Conservation (phyloP, 2,888 invertebrate genomes). For the Pollenia griseotomentosa region DNA sequence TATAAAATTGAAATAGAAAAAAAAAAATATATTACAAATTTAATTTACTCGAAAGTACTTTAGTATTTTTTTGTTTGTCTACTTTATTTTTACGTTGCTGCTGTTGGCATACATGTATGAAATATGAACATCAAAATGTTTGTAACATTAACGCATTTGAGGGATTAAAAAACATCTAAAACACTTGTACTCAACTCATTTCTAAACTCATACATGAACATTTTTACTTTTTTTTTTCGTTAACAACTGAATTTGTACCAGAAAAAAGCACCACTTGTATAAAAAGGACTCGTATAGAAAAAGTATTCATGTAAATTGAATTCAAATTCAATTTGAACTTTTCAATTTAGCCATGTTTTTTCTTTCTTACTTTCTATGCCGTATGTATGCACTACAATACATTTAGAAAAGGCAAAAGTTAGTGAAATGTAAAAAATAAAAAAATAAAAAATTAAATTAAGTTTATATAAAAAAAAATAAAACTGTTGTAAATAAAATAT, state of each 20-base stretch:
- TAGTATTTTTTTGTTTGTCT: slow-evolving; percentile 12
- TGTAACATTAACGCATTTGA: slow-evolving; percentile 65
- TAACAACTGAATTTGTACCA: slow-evolving; percentile 19
- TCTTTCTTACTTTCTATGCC: slow-evolving; percentile 26
- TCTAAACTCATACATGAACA: slow-evolving; percentile 59
- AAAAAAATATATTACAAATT: slow-evolving; percentile 69
- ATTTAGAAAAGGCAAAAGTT: slow-evolving; percentile 58
- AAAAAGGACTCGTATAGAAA: slow-evolving; percentile 35
- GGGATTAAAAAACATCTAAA: slow-evolving; percentile 61
- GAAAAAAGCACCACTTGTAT: slow-evolving; percentile 18
- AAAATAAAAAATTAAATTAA: slow-evolving; percentile 60
- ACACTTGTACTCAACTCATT: slow-evolving; percentile 54
- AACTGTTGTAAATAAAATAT: slow-evolving; percentile 44
- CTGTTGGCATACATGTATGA: slow-evolving; percentile 18
- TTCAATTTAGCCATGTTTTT: slow-evolving; percentile 80
- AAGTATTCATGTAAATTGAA: slow-evolving; percentile 80
- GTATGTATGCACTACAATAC: slow-evolving; percentile 29
- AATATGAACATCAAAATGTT: slow-evolving; percentile 54
- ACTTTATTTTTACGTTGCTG: neutral
- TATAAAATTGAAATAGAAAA: neutral
- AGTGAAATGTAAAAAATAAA: slow-evolving; percentile 51
- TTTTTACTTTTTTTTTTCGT: slow-evolving; percentile 53
- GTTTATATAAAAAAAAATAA: slow-evolving; percentile 43
- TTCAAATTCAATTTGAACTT: slow-evolving; percentile 84
- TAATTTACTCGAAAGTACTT: slow-evolving; percentile 69